Evolutionary conservation across 2,888 invertebrate species (phyloP), one percentile per base, ranked within the genome.

Genomic region (Abscondita cerata): DNA sequence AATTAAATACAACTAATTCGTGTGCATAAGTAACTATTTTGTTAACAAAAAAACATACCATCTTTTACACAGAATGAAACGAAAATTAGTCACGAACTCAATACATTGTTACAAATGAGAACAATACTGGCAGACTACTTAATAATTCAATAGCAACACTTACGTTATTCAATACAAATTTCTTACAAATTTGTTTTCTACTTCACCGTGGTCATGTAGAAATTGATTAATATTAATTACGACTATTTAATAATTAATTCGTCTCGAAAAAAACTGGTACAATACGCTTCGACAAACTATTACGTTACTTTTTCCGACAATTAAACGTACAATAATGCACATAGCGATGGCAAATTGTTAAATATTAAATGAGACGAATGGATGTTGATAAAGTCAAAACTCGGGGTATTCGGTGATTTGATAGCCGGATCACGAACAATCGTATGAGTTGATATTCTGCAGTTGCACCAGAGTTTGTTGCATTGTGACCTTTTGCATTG

Each of bases 291-390:
- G 31, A 34, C 34, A 38, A 34, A 55, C 41, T 2, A 20, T 9
- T 36, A 36, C 12, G 36, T 19, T 12, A n/a, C 16, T 52, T 52
- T 52, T 20, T 16, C 20, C 57, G 11, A 36, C 12, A 36, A 36
- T 60, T 54, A 65, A 55, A 62, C 69, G 69, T 71, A 73, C 75
- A 76, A 76, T 75, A 75, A 74, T 68, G 73, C 73, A 75, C 76
- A 76, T 72, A 74, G 72, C 74, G 63, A 70, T 67, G 61, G 68
- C 70, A 72, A 73, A 76, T 76, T 75, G 54, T 71, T 25, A 74
- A 75, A 76, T 75, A 72, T 72, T 71, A 72, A 73, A 72, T 71
- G 72, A 20, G 71, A 70, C 71, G 70, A 72, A 72, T 68, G 69
- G 69, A 68, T 34, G 62, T 68, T 54, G 60, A 64, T 62, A 68